phyloP scores from a whole-genome alignment of 2,113 vertebrate genomes.

The Neofelis nebulosa region DNA sequence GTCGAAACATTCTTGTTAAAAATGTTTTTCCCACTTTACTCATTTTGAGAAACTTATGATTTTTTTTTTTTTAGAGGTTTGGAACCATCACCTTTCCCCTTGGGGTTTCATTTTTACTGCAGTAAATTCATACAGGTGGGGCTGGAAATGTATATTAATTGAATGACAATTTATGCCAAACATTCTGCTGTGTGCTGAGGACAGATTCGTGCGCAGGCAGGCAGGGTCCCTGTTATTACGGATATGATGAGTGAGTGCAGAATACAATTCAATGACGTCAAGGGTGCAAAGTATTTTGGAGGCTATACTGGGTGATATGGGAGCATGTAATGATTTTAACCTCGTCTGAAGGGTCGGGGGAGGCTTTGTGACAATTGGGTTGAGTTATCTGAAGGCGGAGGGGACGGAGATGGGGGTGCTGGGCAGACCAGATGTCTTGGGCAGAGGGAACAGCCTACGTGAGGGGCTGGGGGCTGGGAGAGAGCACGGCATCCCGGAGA shows the following conservation, averaged over 20 bases:
- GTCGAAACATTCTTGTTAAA: conserved; percentile 58
- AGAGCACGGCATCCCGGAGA: background rate
- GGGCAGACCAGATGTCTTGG: background rate
- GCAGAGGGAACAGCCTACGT: background rate
- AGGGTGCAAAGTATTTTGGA: background rate
- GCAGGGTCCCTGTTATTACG: background rate
- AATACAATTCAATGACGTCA: background rate
- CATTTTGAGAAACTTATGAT: background rate
- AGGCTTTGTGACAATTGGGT: background rate
- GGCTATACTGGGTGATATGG: background rate
- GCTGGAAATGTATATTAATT: background rate
- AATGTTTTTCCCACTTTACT: background rate
- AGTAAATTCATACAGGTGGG: background rate
- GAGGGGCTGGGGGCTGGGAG: fast-evolving
- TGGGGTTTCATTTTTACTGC: background rate
- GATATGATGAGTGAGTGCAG: fast-evolving
- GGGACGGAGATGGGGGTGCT: background rate
- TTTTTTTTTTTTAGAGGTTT: background rate
- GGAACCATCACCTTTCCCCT: background rate
- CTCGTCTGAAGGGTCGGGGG: background rate
- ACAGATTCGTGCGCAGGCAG: background rate
- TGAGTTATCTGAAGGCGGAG: background rate
- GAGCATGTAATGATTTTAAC: background rate
- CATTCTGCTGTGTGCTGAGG: background rate
- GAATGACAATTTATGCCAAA: background rate